Evolutionary conservation across 2,797 vertebrate genomes (phyloP), one percentile per base, ranked within the genome.

Genomic region (Cephalopachus bancanus): DNA sequence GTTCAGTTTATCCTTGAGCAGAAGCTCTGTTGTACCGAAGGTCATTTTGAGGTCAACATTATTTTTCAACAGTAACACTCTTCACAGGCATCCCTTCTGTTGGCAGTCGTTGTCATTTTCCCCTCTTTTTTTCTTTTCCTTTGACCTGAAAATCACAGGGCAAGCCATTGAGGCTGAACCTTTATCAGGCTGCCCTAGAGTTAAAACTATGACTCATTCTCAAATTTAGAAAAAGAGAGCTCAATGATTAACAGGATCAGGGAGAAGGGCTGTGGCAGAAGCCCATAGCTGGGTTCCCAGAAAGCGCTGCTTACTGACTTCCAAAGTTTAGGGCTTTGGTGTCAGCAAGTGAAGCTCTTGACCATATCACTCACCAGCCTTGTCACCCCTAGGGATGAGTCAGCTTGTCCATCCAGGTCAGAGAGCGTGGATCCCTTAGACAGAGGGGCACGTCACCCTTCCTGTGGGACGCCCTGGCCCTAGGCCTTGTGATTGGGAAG

Each of bases 101-200:
- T 83, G 89, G 26, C 37, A 83, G 26, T 89, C 90, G 22, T 92
- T 92, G 22, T 94, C 69, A 69, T 86, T 83, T 79, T 17, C 65
- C 44, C 33, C 19, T 37, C 9, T 22, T 76, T 62, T 94, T 92
- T 93, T 44, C 93, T 93, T 89, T 92, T 97, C 95, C 84, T 96
- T 89, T 97, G 95, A 98, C 93, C 94, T 83, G 94, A 91, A 97
- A 97, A 97, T 87, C 91, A 69, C 64, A 94, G 89, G 91, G 72
- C 91, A 96, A 89, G 24, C 85, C 55, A 19, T n/a, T 92, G 96
- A 74, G 91, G 62, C 51, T 7, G 59, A 37, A 51, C 59, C 72
- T 97, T 93, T 93, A 87, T 94, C 91, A 91, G 80, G 49, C 69
- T 22, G 33, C 55, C 86, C 14, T 53, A 24, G 22, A 69, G 79